Percentiles rank a stretch among this genome's conserved stretches.
Conservation (phyloP, 2,888 invertebrate species). For the Athripsodes cinereus region DNA sequence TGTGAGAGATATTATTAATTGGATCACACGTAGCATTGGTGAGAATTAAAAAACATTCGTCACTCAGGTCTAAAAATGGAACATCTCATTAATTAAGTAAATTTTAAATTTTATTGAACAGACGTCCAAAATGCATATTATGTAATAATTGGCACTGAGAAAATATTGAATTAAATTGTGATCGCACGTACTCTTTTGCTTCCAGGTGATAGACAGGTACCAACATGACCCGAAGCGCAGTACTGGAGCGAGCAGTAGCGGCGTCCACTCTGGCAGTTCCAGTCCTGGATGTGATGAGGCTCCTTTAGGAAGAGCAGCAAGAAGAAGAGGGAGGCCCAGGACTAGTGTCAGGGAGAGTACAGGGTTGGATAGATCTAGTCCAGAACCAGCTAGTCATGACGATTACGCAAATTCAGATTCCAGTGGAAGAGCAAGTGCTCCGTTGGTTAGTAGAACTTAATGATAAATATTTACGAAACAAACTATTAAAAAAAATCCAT, state of each 20-base stretch:
- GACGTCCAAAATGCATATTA: too few relatives aligned
- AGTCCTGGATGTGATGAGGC: constrained; percentile 38
- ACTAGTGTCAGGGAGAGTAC: constrained; percentile 34
- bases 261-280: constrained; percentile 50
- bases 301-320: constrained; percentile 28
- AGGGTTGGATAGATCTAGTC: constrained; percentile 27
- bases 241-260: constrained; percentile 53
- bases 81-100: too few relatives aligned
- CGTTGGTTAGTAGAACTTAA: not conserved
- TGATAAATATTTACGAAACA: too few relatives aligned
- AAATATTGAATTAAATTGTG: too few relatives aligned
- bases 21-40: too few relatives aligned
- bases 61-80: too few relatives aligned
- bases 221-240: constrained; percentile 52
- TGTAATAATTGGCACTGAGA: too few relatives aligned
- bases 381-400: constrained; percentile 34
- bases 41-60: too few relatives aligned
- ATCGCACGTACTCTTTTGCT: not conserved
- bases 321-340: constrained; percentile 35
- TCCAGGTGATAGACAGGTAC: constrained; percentile 59
- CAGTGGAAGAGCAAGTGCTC: constrained; percentile 29
- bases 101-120: too few relatives aligned
- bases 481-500: too few relatives aligned
- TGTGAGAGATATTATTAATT: too few relatives aligned
- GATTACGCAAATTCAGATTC: constrained; percentile 34